Percentiles rank a stretch among this genome's conserved stretches.
Conservation (phyloP, 2,888 invertebrate species). For the Cheiracanthium punctorium region DNA sequence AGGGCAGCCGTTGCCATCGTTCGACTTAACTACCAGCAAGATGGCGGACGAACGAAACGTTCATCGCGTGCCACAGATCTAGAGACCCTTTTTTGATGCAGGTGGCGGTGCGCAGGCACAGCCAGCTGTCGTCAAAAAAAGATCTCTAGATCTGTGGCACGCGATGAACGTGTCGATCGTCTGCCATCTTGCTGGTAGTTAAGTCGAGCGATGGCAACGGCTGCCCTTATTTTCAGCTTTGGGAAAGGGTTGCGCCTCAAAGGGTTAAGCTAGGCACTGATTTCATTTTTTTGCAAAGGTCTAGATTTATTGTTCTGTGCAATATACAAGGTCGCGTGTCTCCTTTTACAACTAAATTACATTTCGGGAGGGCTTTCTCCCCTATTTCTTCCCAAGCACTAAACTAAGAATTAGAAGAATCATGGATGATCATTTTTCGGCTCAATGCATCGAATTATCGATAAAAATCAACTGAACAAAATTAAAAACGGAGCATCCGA, state of each 20-base stretch:
- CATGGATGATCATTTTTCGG: constrained; percentile 13
- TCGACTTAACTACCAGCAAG: no score
- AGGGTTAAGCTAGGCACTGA: background rate
- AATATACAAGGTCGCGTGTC: background rate
- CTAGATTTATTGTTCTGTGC: background rate
- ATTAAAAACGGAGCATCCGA: background rate
- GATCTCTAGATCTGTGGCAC: no score
- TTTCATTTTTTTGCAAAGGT: background rate
- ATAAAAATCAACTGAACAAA: constrained; percentile 8
- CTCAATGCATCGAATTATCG: constrained; percentile 13
- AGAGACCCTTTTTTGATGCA: no score
- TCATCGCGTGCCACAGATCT: no score
- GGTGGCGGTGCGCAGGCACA: no score
- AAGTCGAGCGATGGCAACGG: no score
- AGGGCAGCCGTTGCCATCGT: no score
- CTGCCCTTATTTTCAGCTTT: no score
- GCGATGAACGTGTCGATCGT: background rate
- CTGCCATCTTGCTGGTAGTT: background rate
- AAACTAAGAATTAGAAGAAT: constrained; percentile 10
- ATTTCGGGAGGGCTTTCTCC: background rate
- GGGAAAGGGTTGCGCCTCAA: background rate
- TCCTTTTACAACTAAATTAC: background rate
- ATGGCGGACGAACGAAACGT: no score
- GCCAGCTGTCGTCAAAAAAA: no score
- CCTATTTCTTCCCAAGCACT: background rate